These are phyloP conservation scores for Danaus melanippus DNA, from an alignment of 1,140 invertebrate species.

Conservation along the genomic window DNA sequence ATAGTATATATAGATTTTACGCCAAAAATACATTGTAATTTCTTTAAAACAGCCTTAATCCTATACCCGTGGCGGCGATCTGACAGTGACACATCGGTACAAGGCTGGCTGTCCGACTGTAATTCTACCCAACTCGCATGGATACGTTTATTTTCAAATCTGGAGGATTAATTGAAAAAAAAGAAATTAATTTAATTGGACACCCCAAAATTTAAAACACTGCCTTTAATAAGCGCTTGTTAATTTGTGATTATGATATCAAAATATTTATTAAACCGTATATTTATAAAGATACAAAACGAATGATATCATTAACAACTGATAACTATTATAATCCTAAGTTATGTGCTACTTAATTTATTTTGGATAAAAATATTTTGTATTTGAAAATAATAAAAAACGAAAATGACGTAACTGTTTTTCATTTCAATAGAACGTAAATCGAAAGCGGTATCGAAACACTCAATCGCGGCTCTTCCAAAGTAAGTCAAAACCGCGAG, in stretches of 20 bases:
- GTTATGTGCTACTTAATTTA: no score
- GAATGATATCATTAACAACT: no score
- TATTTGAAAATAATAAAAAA: no score
- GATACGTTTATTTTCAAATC: slow-evolving; percentile 42
- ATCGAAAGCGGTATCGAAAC: slow-evolving; percentile 30
- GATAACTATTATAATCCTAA: no score
- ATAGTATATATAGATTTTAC: slow-evolving; percentile 13
- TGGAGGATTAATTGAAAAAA: slow-evolving; percentile 35
- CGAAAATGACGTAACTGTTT: no score
- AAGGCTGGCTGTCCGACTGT: slow-evolving; percentile 64
- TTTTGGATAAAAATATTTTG: no score
- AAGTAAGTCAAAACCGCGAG: slow-evolving; percentile 65
- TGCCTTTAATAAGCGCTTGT: slow-evolving; percentile 9
- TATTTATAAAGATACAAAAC: no score
- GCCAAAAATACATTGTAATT: slow-evolving; percentile 43
- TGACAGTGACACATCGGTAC: slow-evolving; percentile 72
- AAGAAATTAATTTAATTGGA: slow-evolving; percentile 7
- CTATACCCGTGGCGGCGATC: slow-evolving; percentile 43
- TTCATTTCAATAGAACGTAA: no score
- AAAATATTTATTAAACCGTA: no score
- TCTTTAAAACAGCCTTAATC: slow-evolving; percentile 65
- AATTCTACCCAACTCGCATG: slow-evolving; percentile 58
- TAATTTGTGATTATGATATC: not conserved
- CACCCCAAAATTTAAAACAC: slow-evolving; percentile 4
- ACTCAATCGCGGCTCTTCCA: slow-evolving; percentile 56